A percentile compares a stretch with the other conserved stretches of the same genome.
Conservation (phyloP, 2,888 invertebrate species). For the Vanessa cardui region DNA sequence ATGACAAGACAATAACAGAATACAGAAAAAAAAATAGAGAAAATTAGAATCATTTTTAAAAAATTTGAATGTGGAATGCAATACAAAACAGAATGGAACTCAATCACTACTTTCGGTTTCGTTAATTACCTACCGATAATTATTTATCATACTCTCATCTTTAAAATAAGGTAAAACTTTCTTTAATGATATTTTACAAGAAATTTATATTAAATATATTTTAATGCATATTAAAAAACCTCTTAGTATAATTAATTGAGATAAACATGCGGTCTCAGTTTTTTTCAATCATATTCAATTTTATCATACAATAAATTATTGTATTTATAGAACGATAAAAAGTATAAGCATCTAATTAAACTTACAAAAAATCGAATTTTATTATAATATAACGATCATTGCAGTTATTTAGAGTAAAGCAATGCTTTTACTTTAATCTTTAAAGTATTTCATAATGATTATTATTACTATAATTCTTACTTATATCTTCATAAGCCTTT, state of each 20-base stretch:
- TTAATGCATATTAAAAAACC: no score
- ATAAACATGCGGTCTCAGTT: not conserved
- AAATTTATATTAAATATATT: no score
- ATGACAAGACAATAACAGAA: no score
- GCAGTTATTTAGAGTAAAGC: not conserved
- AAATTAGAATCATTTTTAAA: no score
- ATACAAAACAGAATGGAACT: no score
- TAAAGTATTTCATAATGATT: not conserved
- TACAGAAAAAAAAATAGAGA: no score
- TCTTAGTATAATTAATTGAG: not conserved
- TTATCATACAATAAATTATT: not conserved
- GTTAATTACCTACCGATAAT: no score
- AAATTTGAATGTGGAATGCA: no score
- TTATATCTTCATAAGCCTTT: conserved; percentile 9
- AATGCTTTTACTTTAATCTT: conserved; percentile 4
- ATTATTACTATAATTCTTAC: conserved; percentile 1
- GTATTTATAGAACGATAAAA: not conserved
- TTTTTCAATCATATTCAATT: not conserved
- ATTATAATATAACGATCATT: conserved; percentile 5
- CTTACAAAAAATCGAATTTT: not conserved
- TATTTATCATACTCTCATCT: no score
- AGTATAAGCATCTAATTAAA: not conserved
- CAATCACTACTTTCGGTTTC: no score
- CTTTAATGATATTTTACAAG: no score
- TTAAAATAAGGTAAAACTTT: no score